These are phyloP conservation scores for Aphrocallistes beatrix DNA, from an alignment of 37 sponge, comb jelly and placozoan species.

Conservation along the genomic window DNA sequence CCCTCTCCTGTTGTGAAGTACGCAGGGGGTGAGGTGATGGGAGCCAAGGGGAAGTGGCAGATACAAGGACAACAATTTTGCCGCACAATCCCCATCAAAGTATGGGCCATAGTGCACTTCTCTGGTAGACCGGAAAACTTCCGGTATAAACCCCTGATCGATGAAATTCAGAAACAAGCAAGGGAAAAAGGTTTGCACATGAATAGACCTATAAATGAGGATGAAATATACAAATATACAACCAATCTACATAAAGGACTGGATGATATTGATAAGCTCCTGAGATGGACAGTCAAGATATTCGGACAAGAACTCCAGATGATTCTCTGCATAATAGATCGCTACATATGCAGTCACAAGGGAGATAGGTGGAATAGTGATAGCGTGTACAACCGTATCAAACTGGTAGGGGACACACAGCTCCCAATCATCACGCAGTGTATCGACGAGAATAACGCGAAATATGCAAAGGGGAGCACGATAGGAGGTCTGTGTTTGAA, in stretches of 20 bases:
- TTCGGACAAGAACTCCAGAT: not conserved
- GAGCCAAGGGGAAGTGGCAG: not conserved
- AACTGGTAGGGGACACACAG: conserved; percentile 25
- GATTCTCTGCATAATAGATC: not conserved
- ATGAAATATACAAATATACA: not conserved
- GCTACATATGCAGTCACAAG: conserved; percentile 47
- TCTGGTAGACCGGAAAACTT: not conserved
- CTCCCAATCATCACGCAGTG: not conserved
- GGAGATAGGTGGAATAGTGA: conserved; percentile 25
- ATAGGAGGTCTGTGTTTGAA: conserved; percentile 48
- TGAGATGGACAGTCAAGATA: not conserved
- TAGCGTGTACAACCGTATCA: conserved; percentile 42
- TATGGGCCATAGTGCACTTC: not conserved
- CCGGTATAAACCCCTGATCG: not conserved
- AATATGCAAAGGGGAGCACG: conserved; percentile 36
- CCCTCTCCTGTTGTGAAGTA: not conserved
- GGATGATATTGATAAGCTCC: not conserved
- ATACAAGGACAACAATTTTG: not conserved
- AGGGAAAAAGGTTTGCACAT: not conserved
- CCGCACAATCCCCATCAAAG: not conserved
- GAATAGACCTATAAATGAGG: not conserved
- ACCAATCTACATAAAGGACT: not conserved
- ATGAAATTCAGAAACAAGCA: not conserved
- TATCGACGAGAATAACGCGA: conserved; percentile 26
- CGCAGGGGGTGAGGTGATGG: not conserved